Conservation (phyloP, 2,888 invertebrate genomes). For the Frankliniella fusca region DNA sequence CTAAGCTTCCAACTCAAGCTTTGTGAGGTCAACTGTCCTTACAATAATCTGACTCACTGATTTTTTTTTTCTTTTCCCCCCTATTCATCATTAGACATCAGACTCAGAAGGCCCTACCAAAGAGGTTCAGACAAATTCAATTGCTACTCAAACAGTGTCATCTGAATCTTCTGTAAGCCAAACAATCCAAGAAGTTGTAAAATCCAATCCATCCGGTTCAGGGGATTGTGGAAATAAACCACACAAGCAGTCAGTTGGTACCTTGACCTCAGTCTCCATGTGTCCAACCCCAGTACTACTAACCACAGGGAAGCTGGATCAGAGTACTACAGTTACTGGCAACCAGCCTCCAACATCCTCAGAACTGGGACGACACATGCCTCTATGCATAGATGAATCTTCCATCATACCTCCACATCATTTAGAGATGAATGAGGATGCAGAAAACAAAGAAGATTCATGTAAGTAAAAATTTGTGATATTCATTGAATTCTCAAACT, state of each 20-base stretch:
- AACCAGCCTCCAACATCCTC: too few relatives aligned
- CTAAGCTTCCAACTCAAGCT: too few relatives aligned
- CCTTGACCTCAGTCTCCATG: too few relatives aligned
- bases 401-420: background rate
- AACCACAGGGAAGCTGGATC: background rate
- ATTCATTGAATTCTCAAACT: background rate
- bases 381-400: too few relatives aligned
- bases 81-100: background rate
- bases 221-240: too few relatives aligned
- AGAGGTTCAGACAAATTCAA: background rate
- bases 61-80: background rate
- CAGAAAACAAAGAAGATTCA: conserved; percentile 34
- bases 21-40: background rate
- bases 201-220: background rate
- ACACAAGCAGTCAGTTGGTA: too few relatives aligned
- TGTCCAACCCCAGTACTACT: too few relatives aligned
- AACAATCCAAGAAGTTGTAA: background rate
- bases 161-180: background rate
- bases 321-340: background rate
- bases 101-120: background rate
- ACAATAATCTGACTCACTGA: background rate
- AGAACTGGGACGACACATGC: too few relatives aligned
- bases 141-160: background rate
- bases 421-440: background rate
- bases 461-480: background rate